phyloP scores from a whole-genome alignment of 2,113 vertebrate genomes.

The Phylloscopus trochiloides region DNA sequence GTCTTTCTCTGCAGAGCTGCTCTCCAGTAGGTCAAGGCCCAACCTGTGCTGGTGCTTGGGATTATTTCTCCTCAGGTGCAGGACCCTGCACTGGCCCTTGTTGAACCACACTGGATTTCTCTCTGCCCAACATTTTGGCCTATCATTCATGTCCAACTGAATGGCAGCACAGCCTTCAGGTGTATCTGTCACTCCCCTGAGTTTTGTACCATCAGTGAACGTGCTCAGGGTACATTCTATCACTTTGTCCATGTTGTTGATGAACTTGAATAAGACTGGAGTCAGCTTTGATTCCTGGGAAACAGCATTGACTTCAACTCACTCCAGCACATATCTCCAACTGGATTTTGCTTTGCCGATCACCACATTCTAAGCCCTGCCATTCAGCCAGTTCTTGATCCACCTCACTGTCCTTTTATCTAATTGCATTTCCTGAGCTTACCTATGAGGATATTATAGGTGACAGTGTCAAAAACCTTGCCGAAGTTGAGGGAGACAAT shows the following conservation, averaged over 20 bases:
- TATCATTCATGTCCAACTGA: neutral
- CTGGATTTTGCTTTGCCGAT: neutral
- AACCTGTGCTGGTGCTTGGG: neutral
- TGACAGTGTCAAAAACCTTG: neutral
- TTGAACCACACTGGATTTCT: neutral
- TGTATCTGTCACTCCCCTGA: fast-evolving
- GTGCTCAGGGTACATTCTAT: neutral
- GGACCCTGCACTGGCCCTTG: neutral
- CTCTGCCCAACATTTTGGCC: neutral
- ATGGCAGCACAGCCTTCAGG: neutral
- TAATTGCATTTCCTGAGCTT: neutral
- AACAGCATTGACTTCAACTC: neutral
- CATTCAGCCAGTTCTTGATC: neutral
- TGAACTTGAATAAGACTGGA: neutral
- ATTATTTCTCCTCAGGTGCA: neutral
- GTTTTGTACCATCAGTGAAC: fast-evolving
- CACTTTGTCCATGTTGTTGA: neutral
- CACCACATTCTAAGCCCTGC: neutral
- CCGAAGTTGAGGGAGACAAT: fast-evolving
- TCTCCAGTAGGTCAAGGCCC: neutral
- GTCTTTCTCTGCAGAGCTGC: too few species aligned
- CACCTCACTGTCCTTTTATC: neutral
- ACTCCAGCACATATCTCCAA: neutral
- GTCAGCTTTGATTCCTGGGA: too few species aligned
- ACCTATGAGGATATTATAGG: neutral